Evolutionary conservation across 2,113 vertebrate genomes (phyloP).

Genomic region (Protobothrops mucrosquamatus): DNA sequence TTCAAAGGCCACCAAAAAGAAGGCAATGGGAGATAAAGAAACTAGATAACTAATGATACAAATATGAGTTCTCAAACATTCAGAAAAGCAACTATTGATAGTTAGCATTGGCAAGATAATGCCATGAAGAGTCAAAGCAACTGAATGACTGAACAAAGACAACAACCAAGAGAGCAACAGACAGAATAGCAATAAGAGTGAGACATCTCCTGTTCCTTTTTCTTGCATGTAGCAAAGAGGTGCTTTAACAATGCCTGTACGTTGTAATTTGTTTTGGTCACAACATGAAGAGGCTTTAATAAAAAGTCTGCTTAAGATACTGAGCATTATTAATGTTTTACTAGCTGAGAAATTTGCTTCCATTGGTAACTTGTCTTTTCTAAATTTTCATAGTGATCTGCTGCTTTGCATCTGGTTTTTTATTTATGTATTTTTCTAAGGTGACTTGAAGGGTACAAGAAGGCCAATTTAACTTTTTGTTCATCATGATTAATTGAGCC

Average conservation of each 20-base stretch:
- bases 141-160: background rate
- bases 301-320: background rate
- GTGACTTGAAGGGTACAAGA: constrained; percentile 66
- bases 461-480: constrained; percentile 62
- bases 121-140: background rate
- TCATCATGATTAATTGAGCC: constrained; percentile 77
- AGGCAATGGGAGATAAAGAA: background rate
- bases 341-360: constrained; percentile 29
- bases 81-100: background rate
- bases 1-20: background rate
- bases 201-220: background rate
- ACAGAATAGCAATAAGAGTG: background rate
- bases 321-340: constrained; percentile 27
- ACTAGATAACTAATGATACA: background rate
- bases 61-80: background rate
- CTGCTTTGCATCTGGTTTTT: constrained; percentile 53
- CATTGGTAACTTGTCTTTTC: constrained; percentile 40
- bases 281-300: background rate
- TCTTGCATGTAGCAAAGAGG: background rate
- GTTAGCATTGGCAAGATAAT: background rate
- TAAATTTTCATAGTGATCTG: constrained; percentile 40
- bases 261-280: background rate
- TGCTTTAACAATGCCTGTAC: background rate
- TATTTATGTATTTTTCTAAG: constrained; percentile 58
- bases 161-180: background rate